phyloP scores from a whole-genome alignment of 1,140 invertebrate genomes.

The Ridgeia piscesae region DNA sequence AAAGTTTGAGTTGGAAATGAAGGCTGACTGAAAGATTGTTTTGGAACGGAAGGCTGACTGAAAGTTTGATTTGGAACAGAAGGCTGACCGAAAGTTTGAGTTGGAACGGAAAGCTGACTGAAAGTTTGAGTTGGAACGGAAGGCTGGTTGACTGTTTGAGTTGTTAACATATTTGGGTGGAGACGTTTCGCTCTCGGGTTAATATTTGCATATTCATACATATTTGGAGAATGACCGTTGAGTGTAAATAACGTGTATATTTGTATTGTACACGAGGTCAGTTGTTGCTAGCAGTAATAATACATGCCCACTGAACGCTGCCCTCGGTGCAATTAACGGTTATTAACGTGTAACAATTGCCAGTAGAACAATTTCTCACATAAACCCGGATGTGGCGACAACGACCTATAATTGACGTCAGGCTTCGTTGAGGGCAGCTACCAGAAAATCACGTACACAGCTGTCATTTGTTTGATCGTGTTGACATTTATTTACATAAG shows the following conservation, averaged over 20 bases:
- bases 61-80: too few relatives aligned
- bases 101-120: too few relatives aligned
- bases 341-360: not conserved
- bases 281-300: not conserved
- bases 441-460: not conserved
- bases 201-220: not conserved
- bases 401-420: not conserved
- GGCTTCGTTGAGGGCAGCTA: not conserved
- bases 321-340: not conserved
- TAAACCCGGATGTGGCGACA: not conserved
- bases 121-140: too few relatives aligned
- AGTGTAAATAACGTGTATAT: not conserved
- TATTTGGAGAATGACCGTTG: not conserved
- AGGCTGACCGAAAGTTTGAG: too few relatives aligned
- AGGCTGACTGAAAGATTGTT: not conserved
- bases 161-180: not conserved
- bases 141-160: too few relatives aligned
- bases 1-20: not conserved
- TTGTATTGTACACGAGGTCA: not conserved
- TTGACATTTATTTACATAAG: not conserved
- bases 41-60: too few relatives aligned
- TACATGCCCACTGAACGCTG: not conserved
- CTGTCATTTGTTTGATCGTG: not conserved
- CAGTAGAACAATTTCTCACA: not conserved
- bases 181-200: not conserved